Percentiles rank a stretch among this genome's conserved stretches.
Conservation (phyloP, 2,113 vertebrate genomes). For the Emydocephalus ijimae region DNA sequence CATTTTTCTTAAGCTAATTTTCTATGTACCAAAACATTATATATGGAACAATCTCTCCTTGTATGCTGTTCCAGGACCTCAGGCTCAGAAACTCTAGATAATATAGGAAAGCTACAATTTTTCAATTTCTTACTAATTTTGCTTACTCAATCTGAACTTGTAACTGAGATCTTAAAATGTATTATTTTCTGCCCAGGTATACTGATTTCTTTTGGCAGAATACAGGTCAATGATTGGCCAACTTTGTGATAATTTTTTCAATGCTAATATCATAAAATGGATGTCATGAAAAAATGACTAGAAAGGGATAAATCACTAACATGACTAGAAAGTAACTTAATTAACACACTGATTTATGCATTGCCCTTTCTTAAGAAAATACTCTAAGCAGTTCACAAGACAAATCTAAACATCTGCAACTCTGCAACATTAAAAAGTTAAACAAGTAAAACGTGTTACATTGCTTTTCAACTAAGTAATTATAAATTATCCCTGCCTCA, state of each 20-base stretch:
- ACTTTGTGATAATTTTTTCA: slow-evolving; percentile 14
- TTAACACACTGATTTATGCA: neutral
- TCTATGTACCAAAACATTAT: neutral
- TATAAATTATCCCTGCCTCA: neutral
- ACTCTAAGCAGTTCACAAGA: neutral
- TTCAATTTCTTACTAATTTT: slow-evolving; percentile 46
- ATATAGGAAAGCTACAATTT: slow-evolving; percentile 49
- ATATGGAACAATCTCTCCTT: slow-evolving; percentile 49
- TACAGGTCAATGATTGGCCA: slow-evolving; percentile 44
- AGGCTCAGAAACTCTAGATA: slow-evolving; percentile 38
- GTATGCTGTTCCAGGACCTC: slow-evolving; percentile 30
- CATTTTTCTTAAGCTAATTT: slow-evolving; percentile 10
- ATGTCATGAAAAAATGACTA: slow-evolving; percentile 2
- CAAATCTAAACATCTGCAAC: neutral
- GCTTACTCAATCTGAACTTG: slow-evolving; percentile 38
- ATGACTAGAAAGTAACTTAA: neutral
- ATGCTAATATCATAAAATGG: slow-evolving; percentile 40
- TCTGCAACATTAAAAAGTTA: neutral
- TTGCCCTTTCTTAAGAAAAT: neutral
- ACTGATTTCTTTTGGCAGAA: slow-evolving; percentile 52
- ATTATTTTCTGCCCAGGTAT: slow-evolving; percentile 52
- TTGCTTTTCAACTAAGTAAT: neutral
- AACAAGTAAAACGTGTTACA: neutral
- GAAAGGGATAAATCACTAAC: neutral
- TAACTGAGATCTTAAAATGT: slow-evolving; percentile 40